Evolutionary conservation across 37 sponge, comb jelly and placozoan genomes (phyloP), one percentile per base, ranked within the genome.

Genomic region (Cladorhizidae sp.): DNA sequence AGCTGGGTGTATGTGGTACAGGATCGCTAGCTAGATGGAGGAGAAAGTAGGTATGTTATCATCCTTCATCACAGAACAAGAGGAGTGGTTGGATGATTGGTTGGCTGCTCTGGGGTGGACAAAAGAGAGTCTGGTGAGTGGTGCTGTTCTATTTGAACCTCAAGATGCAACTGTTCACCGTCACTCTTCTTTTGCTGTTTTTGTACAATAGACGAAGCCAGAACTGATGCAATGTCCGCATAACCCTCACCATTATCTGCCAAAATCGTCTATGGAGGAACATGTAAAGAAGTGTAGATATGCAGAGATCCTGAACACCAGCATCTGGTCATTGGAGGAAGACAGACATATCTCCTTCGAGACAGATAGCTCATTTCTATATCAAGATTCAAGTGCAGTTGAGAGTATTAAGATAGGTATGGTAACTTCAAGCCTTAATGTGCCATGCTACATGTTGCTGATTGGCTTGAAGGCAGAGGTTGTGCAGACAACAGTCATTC

Each of bases 191-290:
- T 42, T 6, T 29, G 22, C 26, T 26, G 45, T 55, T 54, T 33
- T 20, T 74, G 36, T 22, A 21, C 6, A 50, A 6, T 75, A 80
- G 83, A 50, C 20, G 0, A 36, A 31, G 6, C 50, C 83, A 14
- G 40, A 26, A 25, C 32, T 89, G 68, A 57, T 84, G 25, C 80
- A 79, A 75, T 89, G 89, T 63, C 85, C 89, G 25, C 31, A 51
- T 39, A 83, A 89, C 59, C 32, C n/a, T 11, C 17, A 63, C 52
- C 89, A 89, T 51, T 79, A 73, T 65, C 40, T 89, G 28, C 68
- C 79, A 0, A 40, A 31, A 29, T 22, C 23, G 0, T 83, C 86
- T 0, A 35, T 78, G 61, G 80, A 77, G 45, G 22, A 41, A 8
- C 89, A 89, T 68, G 70, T 28, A 28, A 17, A 36, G 23, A 62